Percentiles rank a stretch among this genome's conserved stretches.
These are phyloP conservation scores for Muscicapa comitata DNA, from an alignment of 2,797 vertebrate genomes.

Conservation along the genomic window DNA sequence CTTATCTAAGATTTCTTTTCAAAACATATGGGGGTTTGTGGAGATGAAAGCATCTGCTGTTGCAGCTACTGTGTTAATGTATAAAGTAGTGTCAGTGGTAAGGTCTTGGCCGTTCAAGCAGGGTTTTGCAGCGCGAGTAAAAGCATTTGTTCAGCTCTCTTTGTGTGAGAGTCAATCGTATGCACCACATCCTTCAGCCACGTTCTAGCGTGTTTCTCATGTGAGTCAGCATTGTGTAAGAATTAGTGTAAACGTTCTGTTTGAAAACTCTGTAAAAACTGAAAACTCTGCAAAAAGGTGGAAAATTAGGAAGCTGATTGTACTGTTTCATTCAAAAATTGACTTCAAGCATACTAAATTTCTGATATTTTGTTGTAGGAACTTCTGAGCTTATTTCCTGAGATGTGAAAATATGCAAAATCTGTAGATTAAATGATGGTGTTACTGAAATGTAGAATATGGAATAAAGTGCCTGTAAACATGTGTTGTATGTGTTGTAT, in stretches of 20 bases:
- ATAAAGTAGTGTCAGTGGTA: not conserved
- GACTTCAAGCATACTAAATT: not conserved
- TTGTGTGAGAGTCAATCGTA: not conserved
- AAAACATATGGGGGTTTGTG: not conserved
- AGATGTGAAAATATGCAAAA: not conserved
- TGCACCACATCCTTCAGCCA: not conserved
- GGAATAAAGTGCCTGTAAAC: not conserved
- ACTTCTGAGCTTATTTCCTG: not conserved
- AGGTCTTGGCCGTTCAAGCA: not conserved
- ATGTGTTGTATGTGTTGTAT: not conserved
- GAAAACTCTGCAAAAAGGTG: not conserved
- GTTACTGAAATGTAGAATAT: not conserved
- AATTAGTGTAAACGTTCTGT: not conserved
- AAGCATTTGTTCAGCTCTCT: slow-evolving; percentile 7
- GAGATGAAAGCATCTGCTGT: not conserved
- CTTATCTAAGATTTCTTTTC: not conserved
- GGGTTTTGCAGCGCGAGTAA: not conserved
- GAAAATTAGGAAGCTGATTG: not conserved
- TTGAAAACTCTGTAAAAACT: not conserved
- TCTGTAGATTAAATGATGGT: not conserved
- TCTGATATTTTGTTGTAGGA: not conserved
- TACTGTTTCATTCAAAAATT: not conserved
- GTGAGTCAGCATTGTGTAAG: slow-evolving; percentile 11
- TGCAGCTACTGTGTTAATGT: not conserved
- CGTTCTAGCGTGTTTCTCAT: not conserved